phyloP scores from a whole-genome alignment of 2,113 vertebrate genomes.

The Litocranius walleri region DNA sequence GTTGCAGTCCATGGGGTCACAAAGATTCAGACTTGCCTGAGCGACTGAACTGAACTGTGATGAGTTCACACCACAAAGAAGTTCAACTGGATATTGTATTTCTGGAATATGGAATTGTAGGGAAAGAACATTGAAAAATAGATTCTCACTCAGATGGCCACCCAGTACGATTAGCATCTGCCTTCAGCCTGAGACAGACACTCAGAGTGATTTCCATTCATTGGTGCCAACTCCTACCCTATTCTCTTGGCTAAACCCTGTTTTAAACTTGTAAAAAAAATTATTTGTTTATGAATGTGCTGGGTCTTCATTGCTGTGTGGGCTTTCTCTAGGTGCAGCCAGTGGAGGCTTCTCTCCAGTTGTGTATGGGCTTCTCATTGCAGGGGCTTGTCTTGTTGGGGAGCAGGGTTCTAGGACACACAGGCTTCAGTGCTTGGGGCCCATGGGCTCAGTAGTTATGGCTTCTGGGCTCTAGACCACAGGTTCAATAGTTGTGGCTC shows the following conservation, averaged over 20 bases:
- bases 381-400: not conserved
- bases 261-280: not conserved
- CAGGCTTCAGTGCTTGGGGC: not conserved
- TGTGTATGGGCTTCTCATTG: not conserved
- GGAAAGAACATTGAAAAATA: not conserved
- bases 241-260: not conserved
- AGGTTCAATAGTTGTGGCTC: not conserved
- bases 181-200: not conserved
- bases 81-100: not conserved
- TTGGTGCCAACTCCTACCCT: not conserved
- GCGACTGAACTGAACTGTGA: not conserved
- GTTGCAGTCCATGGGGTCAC: not conserved
- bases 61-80: not conserved
- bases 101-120: not conserved
- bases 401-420: not conserved
- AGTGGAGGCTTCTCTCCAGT: not conserved
- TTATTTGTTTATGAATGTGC: not conserved
- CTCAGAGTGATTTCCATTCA: not conserved
- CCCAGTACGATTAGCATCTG: not conserved
- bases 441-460: fast-evolving
- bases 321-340: not conserved
- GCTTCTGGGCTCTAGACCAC: not conserved
- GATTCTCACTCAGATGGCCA: not conserved
- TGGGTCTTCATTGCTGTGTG: not conserved
- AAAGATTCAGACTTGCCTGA: not conserved